Percentiles rank a stretch among this genome's conserved stretches.
phyloP scores from a whole-genome alignment of 2,888 invertebrate species.

The Daptonema setosum region DNA sequence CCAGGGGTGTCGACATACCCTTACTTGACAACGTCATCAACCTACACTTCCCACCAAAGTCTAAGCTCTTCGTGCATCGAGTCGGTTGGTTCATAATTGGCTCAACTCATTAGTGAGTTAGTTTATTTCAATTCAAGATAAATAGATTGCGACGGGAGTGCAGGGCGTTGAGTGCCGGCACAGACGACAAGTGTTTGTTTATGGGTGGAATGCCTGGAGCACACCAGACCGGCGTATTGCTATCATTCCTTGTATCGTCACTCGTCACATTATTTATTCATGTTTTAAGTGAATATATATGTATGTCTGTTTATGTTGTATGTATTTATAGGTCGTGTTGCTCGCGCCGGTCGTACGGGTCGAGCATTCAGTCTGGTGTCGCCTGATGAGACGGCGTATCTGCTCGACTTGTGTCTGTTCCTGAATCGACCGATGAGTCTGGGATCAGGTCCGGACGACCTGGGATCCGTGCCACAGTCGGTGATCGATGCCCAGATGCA shows the following conservation, averaged over 20 bases:
- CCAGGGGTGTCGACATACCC: slow-evolving; percentile 89
- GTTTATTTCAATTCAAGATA: neutral
- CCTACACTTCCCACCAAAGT: slow-evolving; percentile 82
- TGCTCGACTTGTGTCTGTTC: slow-evolving; percentile 83
- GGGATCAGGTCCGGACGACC: too few species aligned
- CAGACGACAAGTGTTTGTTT: too few species aligned
- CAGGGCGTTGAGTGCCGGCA: too few species aligned
- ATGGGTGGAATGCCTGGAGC: too few species aligned
- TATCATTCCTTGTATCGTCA: too few species aligned
- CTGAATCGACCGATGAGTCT: slow-evolving; percentile 46
- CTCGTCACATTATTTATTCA: too few species aligned
- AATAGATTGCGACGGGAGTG: too few species aligned
- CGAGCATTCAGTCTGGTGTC: slow-evolving; percentile 70
- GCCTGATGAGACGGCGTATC: slow-evolving; percentile 69
- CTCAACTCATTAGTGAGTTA: neutral
- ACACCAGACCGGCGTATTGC: too few species aligned
- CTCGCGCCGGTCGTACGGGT: slow-evolving; percentile 74
- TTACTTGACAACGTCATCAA: slow-evolving; percentile 81
- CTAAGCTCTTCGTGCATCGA: slow-evolving; percentile 90
- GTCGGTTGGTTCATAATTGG: slow-evolving; percentile 48
- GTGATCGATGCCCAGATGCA: neutral
- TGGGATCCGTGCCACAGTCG: too few species aligned
- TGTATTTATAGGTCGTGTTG: slow-evolving; percentile 50
- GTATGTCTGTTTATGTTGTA: too few species aligned
- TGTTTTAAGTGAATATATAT: too few species aligned